A percentile compares a stretch with the other conserved stretches of the same genome.
These are phyloP conservation scores for Ambastaia sidthimunki DNA, from an alignment of 2,797 vertebrate genomes.

Conservation along the genomic window DNA sequence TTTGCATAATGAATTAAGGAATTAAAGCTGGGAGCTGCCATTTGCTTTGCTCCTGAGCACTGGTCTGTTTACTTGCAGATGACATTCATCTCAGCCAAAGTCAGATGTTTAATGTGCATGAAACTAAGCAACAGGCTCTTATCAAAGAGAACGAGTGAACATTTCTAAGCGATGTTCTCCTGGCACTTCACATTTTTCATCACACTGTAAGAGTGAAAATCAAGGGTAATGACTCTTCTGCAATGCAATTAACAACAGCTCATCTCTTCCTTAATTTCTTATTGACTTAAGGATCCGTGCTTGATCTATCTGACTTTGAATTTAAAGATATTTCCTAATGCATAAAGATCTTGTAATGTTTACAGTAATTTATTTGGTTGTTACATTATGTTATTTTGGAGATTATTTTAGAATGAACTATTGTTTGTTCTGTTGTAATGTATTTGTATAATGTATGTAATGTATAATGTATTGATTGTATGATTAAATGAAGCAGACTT, in stretches of 20 bases:
- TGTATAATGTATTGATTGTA: neutral
- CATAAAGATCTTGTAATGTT: neutral
- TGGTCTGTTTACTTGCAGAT: conserved; percentile 57
- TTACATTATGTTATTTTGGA: neutral
- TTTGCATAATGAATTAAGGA: conserved; percentile 73
- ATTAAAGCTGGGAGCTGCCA: conserved; percentile 67
- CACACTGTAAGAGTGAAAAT: conserved; percentile 12
- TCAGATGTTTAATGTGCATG: conserved; percentile 53
- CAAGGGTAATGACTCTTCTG: conserved; percentile 3
- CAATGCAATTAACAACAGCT: conserved; percentile 27
- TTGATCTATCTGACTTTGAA: conserved; percentile 19
- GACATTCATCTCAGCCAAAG: conserved; percentile 57
- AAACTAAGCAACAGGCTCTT: conserved; percentile 23
- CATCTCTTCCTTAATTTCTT: conserved; percentile 16
- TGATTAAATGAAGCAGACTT: neutral
- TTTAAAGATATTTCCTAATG: conserved; percentile 38
- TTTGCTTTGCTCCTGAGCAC: conserved; percentile 54
- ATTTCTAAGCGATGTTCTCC: neutral
- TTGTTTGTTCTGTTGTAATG: neutral
- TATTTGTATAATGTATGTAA: neutral
- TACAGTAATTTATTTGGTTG: neutral
- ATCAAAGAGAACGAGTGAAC: conserved; percentile 4
- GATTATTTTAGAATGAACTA: neutral
- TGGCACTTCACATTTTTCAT: neutral
- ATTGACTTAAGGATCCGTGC: conserved; percentile 11